Percentiles rank a stretch among this genome's conserved stretches.
These are phyloP conservation scores for Ahaetulla prasina DNA, from an alignment of 2,113 vertebrate species.

Conservation along the genomic window DNA sequence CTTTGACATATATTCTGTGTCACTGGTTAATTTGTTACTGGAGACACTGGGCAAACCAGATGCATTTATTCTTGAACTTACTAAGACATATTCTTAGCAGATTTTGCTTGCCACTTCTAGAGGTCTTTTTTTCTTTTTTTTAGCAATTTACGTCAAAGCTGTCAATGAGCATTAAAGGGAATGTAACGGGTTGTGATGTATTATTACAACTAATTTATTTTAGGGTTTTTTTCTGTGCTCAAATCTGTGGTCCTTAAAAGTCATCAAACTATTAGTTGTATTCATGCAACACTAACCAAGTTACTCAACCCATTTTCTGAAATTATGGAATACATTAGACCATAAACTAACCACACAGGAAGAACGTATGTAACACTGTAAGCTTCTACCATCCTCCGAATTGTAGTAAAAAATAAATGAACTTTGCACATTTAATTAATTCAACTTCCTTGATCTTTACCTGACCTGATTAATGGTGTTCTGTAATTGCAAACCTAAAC, in stretches of 20 bases:
- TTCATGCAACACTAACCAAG: neutral
- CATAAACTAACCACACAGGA: neutral
- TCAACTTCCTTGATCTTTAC: neutral
- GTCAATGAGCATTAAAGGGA: neutral
- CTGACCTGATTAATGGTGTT: neutral
- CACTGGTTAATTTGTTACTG: neutral
- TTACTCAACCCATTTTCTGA: neutral
- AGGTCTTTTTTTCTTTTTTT: neutral
- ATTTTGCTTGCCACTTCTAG: neutral
- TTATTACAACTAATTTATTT: neutral
- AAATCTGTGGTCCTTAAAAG: neutral
- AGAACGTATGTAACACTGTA: neutral
- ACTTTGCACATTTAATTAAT: neutral
- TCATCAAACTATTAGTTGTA: neutral
- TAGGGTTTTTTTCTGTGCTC: neutral
- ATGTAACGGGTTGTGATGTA: neutral
- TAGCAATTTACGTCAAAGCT: neutral
- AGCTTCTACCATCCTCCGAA: neutral
- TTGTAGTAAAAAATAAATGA: neutral
- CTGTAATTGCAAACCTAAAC: neutral
- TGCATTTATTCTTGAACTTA: constrained; percentile 19
- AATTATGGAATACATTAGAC: neutral
- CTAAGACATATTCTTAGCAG: neutral
- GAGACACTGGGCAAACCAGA: constrained; percentile 15
- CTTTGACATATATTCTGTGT: neutral